Conservation (phyloP, 2,888 invertebrate genomes). For the Rhingia rostrata region DNA sequence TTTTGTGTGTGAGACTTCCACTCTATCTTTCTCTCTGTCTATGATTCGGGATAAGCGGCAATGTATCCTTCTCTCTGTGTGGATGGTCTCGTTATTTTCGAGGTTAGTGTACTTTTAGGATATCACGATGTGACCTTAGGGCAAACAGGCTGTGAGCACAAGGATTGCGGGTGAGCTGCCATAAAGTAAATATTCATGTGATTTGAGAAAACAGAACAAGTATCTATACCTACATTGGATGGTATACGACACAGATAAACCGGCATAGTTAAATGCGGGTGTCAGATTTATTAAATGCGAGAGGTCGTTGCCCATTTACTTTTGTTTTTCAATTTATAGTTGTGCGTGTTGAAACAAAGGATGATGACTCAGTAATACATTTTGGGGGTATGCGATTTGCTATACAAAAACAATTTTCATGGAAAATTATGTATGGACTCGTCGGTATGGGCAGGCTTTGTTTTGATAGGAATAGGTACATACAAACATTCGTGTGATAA, state of each 20-base stretch:
- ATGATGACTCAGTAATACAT: conserved; percentile 45
- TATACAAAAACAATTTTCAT: conserved; percentile 10
- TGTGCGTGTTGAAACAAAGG: conserved; percentile 44
- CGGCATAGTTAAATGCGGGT: neutral
- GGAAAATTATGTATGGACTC: conserved; percentile 1
- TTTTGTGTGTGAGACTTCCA: neutral
- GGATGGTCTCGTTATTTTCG: neutral
- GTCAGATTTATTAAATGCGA: neutral
- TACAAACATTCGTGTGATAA: too few species aligned
- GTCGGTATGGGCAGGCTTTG: neutral
- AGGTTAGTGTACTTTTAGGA: conserved; percentile 29
- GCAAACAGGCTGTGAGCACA: conserved; percentile 1
- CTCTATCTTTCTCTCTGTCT: neutral
- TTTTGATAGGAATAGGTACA: too few species aligned
- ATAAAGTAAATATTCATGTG: neutral
- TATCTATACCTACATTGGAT: neutral
- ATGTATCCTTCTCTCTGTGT: neutral
- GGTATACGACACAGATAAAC: too few species aligned
- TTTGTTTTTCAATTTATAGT: conserved; percentile 37
- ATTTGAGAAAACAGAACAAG: neutral
- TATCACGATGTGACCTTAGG: conserved; percentile 26
- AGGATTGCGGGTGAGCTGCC: neutral
- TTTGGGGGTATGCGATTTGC: neutral
- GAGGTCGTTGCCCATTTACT: conserved; percentile 54
- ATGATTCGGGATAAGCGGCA: neutral